These are phyloP conservation scores for Puntigrus tetrazona DNA, from an alignment of 2,113 vertebrate species.

Conservation along the genomic window DNA sequence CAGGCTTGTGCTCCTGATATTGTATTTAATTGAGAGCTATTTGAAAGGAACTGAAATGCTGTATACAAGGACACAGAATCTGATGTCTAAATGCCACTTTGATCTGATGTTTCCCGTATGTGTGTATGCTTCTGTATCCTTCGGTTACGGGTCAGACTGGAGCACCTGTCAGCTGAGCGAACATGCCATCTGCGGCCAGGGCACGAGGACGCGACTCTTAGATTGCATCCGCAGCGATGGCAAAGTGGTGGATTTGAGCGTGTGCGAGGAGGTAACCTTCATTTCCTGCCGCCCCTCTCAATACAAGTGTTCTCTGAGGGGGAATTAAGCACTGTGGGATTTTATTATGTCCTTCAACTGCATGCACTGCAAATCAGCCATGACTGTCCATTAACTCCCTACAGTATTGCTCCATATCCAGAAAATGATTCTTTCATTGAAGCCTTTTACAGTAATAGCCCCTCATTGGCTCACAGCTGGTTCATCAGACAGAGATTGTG, in stretches of 20 bases:
- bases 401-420: conserved; percentile 41
- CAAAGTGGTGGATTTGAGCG: conserved; percentile 70
- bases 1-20: neutral
- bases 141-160: conserved; percentile 80
- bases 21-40: neutral
- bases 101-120: conserved; percentile 43
- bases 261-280: conserved; percentile 82
- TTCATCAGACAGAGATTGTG: conserved; percentile 35
- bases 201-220: conserved; percentile 79
- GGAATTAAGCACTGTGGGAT: conserved; percentile 33
- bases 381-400: conserved; percentile 47
- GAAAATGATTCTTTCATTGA: conserved; percentile 39
- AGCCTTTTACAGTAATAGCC: conserved; percentile 34
- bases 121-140: conserved; percentile 46
- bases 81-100: neutral
- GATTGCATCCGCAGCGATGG: conserved; percentile 89
- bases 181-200: conserved; percentile 84
- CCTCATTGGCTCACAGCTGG: conserved; percentile 6
- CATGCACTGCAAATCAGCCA: conserved; percentile 38
- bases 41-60: conserved; percentile 1
- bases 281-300: neutral
- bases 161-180: conserved; percentile 89
- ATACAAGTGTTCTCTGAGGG: conserved; percentile 30
- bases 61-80: neutral
- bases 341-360: conserved; percentile 41